These are phyloP conservation scores for Pollenia griseotomentosa DNA, from an alignment of 2,888 invertebrate species.

Conservation along the genomic window DNA sequence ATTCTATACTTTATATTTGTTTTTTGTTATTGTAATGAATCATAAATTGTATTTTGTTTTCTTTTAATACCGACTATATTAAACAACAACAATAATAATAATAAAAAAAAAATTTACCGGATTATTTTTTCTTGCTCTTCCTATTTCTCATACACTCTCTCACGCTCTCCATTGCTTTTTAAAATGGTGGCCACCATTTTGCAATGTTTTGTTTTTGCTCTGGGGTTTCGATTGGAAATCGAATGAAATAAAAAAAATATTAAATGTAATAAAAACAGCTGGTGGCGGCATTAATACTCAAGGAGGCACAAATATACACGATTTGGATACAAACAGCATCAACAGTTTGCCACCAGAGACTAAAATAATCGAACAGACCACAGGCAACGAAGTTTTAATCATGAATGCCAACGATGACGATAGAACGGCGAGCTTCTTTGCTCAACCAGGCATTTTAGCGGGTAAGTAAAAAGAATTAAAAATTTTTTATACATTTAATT, in stretches of 20 bases:
- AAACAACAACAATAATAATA: slow-evolving; percentile 2
- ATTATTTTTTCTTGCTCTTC: slow-evolving; percentile 44
- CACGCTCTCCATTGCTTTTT: background rate
- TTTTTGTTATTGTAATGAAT: slow-evolving; percentile 53
- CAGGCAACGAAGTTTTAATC: slow-evolving; percentile 89
- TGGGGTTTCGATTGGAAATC: background rate
- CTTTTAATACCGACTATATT: background rate
- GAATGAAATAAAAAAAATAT: slow-evolving; percentile 12
- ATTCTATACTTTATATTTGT: slow-evolving; percentile 49
- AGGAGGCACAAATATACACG: slow-evolving; percentile 80
- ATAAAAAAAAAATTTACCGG: slow-evolving; percentile 31
- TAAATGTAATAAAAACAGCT: slow-evolving; percentile 73
- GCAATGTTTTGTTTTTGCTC: slow-evolving; percentile 7
- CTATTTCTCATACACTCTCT: slow-evolving; percentile 21
- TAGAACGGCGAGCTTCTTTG: slow-evolving; percentile 95
- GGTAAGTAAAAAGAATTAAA: slow-evolving; percentile 85
- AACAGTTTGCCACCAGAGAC: slow-evolving; percentile 83
- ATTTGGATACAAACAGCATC: slow-evolving; percentile 82
- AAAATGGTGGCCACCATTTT: background rate
- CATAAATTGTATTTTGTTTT: slow-evolving; percentile 32
- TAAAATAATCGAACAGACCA: slow-evolving; percentile 81
- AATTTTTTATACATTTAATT: background rate
- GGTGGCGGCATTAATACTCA: slow-evolving; percentile 78
- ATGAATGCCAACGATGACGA: slow-evolving; percentile 94
- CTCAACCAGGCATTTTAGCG: slow-evolving; percentile 96